These are phyloP conservation scores for Anastrepha obliqua DNA, from an alignment of 1,140 invertebrate genomes.

Conservation along the genomic window DNA sequence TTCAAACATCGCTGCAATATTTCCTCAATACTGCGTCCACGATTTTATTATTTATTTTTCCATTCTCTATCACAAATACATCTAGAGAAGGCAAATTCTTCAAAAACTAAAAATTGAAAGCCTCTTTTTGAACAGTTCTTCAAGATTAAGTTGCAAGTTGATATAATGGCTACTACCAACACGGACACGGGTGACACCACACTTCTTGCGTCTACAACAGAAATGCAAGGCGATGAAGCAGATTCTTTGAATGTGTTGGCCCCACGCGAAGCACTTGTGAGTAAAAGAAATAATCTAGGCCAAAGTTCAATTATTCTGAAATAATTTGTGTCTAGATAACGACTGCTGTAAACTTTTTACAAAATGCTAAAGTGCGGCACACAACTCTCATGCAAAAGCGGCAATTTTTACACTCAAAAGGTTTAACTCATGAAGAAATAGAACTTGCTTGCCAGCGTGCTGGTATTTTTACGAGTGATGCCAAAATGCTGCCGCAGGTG, in stretches of 20 bases:
- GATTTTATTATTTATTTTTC: constrained; percentile 21
- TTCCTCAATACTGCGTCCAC: not conserved
- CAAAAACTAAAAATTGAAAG: not conserved
- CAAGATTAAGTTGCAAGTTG: constrained; percentile 70
- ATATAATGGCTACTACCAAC: constrained; percentile 69
- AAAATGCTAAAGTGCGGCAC: constrained; percentile 86
- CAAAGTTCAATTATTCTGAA: constrained; percentile 38
- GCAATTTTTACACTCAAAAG: constrained; percentile 87
- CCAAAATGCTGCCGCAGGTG: constrained; percentile 64
- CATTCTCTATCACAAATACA: not conserved
- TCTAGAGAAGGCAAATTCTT: not conserved
- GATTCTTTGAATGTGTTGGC: constrained; percentile 54
- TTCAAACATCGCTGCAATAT: not conserved
- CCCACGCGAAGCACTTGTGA: constrained; percentile 70
- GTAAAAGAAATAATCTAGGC: not conserved
- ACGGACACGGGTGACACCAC: constrained; percentile 72
- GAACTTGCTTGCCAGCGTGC: constrained; percentile 81
- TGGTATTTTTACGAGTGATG: constrained; percentile 73
- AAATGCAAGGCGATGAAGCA: constrained; percentile 59
- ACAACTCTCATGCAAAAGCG: constrained; percentile 85
- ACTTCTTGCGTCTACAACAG: constrained; percentile 61
- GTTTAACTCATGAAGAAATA: constrained; percentile 87
- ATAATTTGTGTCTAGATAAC: constrained; percentile 78
- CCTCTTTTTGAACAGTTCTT: not conserved
- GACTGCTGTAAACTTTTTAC: constrained; percentile 90